Base-by-base conservation (phyloP, 2,113 vertebrate genomes). In the Ramphastos sulfuratus region DNA sequence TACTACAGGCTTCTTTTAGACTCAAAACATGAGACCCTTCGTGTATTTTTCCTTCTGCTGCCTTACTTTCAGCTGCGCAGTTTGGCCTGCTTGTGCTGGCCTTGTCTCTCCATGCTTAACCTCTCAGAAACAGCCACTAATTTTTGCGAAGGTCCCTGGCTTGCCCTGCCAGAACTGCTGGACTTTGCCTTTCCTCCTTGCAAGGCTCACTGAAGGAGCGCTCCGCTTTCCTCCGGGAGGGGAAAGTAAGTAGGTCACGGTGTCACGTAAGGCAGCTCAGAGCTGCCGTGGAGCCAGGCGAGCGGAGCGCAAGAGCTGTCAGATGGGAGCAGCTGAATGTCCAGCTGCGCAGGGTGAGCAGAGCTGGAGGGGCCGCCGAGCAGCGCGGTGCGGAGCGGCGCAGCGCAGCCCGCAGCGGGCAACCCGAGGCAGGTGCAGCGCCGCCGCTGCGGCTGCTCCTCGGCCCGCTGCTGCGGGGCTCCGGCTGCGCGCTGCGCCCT, bases 221-320 rank as follows among this genome's bases (percentile, higher is more conserved):
- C 67, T 90, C 89, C 61, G 39, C 92, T 69, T 6, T 82, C 73
- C 88, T 89, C 71, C 0, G 0, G 15, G 52, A 31, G 31, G 56
- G 20, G 13, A 60, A 33, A 20, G 8, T 9, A 61, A 96, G 90
- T 96, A 94, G 96, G 97, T 96, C 97, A 96, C 27, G 64, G 96
- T 97, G 96, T 93, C 96, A 91, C 1, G 7, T 96, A 96, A 96
- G 95, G 97, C 91, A 87, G 93, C 94, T 3, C 59, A 42, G 59
- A 1, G 1, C 39, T 85, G 70, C 30, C 42, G 18, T 4, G 42
- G 80, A 86, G 88, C 91, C 74, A 66, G 78, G 92, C 5, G 13
- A 96, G 67, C 0, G 1, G 60, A 85, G 78, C 4, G 11, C 15
- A 76, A 42, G 50, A 19, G 15, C 31, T 10, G 75, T 58, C 33